Percentiles rank a stretch among this genome's conserved stretches.
Evolutionary conservation across 2,113 vertebrate genomes (phyloP).

Genomic region (Morone saxatilis): DNA sequence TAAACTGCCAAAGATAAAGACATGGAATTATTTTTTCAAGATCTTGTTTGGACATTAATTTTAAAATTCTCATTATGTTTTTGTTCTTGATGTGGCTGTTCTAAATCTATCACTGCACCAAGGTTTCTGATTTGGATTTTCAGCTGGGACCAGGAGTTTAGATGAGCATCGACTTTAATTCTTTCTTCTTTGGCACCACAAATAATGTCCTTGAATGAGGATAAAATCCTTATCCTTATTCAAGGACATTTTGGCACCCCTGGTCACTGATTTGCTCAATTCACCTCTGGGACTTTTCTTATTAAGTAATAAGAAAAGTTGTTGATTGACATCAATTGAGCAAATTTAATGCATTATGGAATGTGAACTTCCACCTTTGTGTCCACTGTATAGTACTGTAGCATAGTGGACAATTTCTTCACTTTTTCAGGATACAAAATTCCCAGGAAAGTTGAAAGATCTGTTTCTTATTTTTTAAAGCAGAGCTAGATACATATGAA

Average conservation of each 20-base stretch:
- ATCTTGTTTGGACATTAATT: not conserved
- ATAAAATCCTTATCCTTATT: not conserved
- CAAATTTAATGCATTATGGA: not conserved
- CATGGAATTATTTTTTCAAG: not conserved
- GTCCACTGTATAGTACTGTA: not conserved
- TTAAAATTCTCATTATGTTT: not conserved
- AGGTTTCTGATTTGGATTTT: not conserved
- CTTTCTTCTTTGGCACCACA: not conserved
- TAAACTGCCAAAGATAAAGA: not conserved
- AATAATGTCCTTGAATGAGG: not conserved
- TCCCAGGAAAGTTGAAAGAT: not conserved
- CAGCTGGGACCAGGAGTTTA: not conserved
- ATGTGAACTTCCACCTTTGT: not conserved
- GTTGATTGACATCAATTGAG: not conserved
- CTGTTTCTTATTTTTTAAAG: not conserved
- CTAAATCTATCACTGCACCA: not conserved
- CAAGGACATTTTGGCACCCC: not conserved
- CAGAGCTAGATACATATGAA: not conserved
- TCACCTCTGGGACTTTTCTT: not conserved
- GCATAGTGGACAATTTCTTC: not conserved
- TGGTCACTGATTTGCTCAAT: slow-evolving; percentile 1
- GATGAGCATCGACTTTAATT: not conserved
- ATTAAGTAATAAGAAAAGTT: not conserved
- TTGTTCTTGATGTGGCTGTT: not conserved
- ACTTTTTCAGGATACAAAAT: not conserved